Percentiles rank a stretch among this genome's conserved stretches.
These are phyloP conservation scores for Drosophila neotestacea DNA, from an alignment of 2,888 invertebrate genomes.

Conservation along the genomic window DNA sequence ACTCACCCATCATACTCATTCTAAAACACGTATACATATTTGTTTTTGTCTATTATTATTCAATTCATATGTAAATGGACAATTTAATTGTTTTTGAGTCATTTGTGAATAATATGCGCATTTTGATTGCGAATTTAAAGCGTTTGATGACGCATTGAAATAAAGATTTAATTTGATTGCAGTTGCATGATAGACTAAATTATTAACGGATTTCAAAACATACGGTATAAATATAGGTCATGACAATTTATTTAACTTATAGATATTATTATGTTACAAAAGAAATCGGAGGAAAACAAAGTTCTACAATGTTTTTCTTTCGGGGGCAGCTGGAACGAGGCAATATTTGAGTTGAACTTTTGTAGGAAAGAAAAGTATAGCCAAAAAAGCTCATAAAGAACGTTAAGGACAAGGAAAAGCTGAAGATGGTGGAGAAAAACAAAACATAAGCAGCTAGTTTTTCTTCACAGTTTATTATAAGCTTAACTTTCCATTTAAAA, in stretches of 20 bases:
- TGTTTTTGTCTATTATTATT: constrained; percentile 32
- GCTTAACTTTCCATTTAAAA: constrained; percentile 79
- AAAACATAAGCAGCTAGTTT: constrained; percentile 64
- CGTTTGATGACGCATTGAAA: constrained; percentile 10
- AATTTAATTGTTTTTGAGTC: constrained; percentile 49
- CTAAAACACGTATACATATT: constrained; percentile 1
- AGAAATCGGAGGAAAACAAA: background rate
- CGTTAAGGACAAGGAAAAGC: background rate
- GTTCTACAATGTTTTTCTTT: background rate
- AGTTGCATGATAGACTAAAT: background rate
- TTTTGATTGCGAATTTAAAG: constrained; percentile 49
- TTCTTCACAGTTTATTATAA: constrained; percentile 76
- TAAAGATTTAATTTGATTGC: constrained; percentile 26
- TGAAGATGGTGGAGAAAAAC: background rate
- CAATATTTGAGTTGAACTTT: constrained; percentile 29
- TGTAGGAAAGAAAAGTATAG: constrained; percentile 9
- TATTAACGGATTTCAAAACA: background rate
- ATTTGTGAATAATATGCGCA: constrained; percentile 49
- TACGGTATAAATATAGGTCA: constrained; percentile 5
- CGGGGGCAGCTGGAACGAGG: constrained; percentile 3
- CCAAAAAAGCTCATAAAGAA: constrained; percentile 30
- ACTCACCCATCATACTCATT: background rate
- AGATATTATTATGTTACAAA: constrained; percentile 4
- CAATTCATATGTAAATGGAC: constrained; percentile 54
- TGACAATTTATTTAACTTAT: constrained; percentile 11